Evolutionary conservation across 2,113 vertebrate genomes (phyloP), one percentile per base, ranked within the genome.

Genomic region (Ictalurus furcatus): DNA sequence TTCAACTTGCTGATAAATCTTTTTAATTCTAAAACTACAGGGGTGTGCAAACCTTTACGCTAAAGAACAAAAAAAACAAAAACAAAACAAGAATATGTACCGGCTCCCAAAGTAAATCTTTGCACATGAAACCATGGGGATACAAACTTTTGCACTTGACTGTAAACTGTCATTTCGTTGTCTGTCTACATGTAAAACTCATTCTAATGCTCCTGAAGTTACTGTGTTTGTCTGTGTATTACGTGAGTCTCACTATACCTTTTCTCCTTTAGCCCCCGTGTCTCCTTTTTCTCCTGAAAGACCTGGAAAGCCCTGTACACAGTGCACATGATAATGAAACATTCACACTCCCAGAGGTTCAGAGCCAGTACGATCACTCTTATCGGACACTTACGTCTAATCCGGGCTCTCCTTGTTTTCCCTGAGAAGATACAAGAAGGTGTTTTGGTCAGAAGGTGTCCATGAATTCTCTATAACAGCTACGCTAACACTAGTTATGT

Each of bases 351-450:
- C 34, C 58, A 25, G 81, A 73, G 8, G 7, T 59, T 30, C 14
- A 59, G 61, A 78, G 25, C 37, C 21, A 48, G 14, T 14, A 0
- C 23, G 17, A 8, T 28, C 59, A 83, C n/a, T 14, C 4, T 37
- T 7, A 65, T 69, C 23, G 56, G 56, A 86, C 81, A 91, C 91
- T 93, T 88, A 93, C 92, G 81, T 93, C 91, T 87, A 93, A 89
- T 78, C 92, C 92, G 23, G 91, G 89, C 76, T 92, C 90, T 82
- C 91, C 92, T 37, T 59, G 81, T 76, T 92, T 92, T 82, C 92
- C 92, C 92, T 93, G 73, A 40, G 2, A 84, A 91, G 16, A 63
- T 30, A 73, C 71, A 91, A 48, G 52, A 74, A 52, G 48, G 48
- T 52, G 48, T 52, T 52, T 63, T 63, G 61, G 23, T 65, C 63